Conservation (phyloP, 2,113 vertebrate species). For the Seriola quinqueradiata region DNA sequence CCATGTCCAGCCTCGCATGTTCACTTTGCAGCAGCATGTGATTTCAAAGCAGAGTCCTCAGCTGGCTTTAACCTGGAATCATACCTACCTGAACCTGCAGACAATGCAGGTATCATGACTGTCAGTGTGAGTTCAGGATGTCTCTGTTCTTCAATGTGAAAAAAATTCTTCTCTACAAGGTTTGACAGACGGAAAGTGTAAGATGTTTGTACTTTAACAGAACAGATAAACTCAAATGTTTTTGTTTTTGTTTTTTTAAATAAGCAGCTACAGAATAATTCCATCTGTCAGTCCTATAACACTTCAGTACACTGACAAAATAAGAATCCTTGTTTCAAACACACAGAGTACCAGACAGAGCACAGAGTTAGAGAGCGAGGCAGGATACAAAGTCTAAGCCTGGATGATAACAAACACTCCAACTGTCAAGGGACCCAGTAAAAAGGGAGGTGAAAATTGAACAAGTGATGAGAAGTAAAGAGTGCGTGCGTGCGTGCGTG, state of each 20-base stretch:
- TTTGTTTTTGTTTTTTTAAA: background rate
- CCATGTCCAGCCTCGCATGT: too few relatives aligned
- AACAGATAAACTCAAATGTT: background rate
- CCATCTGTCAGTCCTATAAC: background rate
- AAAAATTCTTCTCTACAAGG: too few relatives aligned
- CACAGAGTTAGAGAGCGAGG: background rate
- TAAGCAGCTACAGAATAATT: background rate
- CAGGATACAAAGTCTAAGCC: conserved; percentile 3
- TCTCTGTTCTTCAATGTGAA: too few relatives aligned
- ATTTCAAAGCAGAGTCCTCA: background rate
- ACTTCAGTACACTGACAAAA: background rate
- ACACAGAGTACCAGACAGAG: background rate
- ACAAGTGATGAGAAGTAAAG: conserved; percentile 3
- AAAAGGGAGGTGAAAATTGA: conserved; percentile 19
- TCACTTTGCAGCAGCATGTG: too few relatives aligned
- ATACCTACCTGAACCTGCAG: background rate
- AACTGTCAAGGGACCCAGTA: conserved; percentile 22
- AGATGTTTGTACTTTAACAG: background rate
- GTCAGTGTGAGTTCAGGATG: background rate
- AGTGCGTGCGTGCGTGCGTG: background rate
- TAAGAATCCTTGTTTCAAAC: background rate
- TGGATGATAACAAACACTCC: conserved; percentile 46
- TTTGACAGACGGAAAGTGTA: background rate
- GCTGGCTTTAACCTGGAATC: background rate
- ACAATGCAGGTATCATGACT: background rate